Base-by-base conservation (phyloP, 2,797 vertebrate genomes). In the Danio jaintianensis region DNA sequence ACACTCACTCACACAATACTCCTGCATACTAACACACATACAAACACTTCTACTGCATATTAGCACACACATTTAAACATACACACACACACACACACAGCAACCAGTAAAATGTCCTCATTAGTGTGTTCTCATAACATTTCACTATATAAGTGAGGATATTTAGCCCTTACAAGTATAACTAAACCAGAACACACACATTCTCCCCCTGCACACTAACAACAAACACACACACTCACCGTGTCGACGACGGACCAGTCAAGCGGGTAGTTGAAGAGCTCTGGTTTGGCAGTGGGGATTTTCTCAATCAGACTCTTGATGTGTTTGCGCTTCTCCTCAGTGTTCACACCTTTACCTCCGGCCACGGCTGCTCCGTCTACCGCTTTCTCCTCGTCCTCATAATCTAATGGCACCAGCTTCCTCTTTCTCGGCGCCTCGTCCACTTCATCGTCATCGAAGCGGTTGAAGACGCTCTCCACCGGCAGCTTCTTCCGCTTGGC, bases 261-360 rank as follows among this genome's bases (percentile, higher is more conserved):
- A 74, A 99, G 92, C 3, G 96, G 95, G 93, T 99, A 99, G 78
- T 95, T 96, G 90, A 99, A 99, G 63, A 99, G 96, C 89, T 99
- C 98, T 0, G 97, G 96, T 90, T 99, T 99, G 50, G 94, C 97
- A 0, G 98, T 99, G 62, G 98, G 98, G 53, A 99, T 99, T 92
- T 99, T 99, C 88, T 99, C 98, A 20, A 99, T 99, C 18, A 99
- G 95, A 89, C 95, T 99, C 90, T 99, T 99, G 88, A 99, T 98
- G 90, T 99, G 96, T 89, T 98, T 97, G 58, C 97, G 96, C 85
- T 99, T 99, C 91, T 99, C 98, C 89, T 99, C 98, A 0, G 95
- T 93, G 87, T 98, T 96, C 68, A 95, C 96, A 2, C 96, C 97
- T 90, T 98, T 98, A 76, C 96, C 92, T 56, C 87, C 94, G 52